A percentile compares a stretch with the other conserved stretches of the same genome.
phyloP scores from a whole-genome alignment of 1,140 invertebrate genomes.

The Wasmannia auropunctata region DNA sequence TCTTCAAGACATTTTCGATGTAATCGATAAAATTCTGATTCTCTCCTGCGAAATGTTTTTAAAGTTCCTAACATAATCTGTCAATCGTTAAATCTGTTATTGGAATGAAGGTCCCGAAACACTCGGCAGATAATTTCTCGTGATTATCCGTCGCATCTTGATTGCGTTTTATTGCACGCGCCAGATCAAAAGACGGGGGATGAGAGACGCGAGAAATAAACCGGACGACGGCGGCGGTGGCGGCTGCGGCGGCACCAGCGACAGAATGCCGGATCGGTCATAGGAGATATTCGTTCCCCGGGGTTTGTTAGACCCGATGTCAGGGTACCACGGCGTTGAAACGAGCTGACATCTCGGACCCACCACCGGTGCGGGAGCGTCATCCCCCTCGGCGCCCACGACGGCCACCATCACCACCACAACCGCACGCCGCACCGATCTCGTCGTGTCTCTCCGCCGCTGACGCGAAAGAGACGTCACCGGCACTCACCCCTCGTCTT shows the following conservation, averaged over 20 bases:
- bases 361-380: slow-evolving; percentile 68
- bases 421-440: slow-evolving; percentile 53
- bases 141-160: background rate
- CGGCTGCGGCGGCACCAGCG: slow-evolving; percentile 46
- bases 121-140: background rate
- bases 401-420: slow-evolving; percentile 59
- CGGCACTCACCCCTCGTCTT: slow-evolving; percentile 59
- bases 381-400: slow-evolving; percentile 68
- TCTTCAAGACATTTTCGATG: background rate
- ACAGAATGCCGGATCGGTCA: slow-evolving; percentile 72
- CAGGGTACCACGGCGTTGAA: slow-evolving; percentile 79
- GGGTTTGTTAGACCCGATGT: slow-evolving; percentile 79
- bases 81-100: background rate
- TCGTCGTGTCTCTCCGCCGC: slow-evolving; percentile 55
- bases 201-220: slow-evolving; percentile 26
- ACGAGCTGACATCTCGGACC: slow-evolving; percentile 81
- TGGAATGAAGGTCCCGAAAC: too few species aligned
- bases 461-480: slow-evolving; percentile 71
- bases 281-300: slow-evolving; percentile 79
- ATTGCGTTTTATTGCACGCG: slow-evolving; percentile 24
- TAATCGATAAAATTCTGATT: background rate
- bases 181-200: background rate
- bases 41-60: background rate
- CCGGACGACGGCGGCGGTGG: slow-evolving; percentile 49
- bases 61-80: background rate